Base-by-base conservation (phyloP, 1,140 invertebrate species). In the Panulirus ornatus region DNA sequence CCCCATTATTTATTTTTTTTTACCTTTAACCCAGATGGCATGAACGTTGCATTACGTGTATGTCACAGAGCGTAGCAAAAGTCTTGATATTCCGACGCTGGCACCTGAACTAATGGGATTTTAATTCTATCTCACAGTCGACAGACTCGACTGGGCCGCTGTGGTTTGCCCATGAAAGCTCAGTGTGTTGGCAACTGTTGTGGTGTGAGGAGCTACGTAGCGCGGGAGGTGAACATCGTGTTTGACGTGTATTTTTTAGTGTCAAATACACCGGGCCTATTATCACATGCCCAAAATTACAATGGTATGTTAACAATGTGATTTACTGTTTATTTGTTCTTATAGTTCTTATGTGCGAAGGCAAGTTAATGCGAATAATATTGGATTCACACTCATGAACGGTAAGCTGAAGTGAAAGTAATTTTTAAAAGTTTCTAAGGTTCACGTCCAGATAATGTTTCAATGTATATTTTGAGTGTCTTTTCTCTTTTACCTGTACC, bases 81-180 rank as follows among this genome's bases (percentile, higher is more conserved):
- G 75, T n/a, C 0, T 2, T 47, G n/a, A 44, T 44, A 44, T 27
- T 78, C 8, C 42, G 0, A 2, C 40, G 42, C 9, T 78, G 75
- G 75, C 75, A 78, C 16, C 75, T 30, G 3, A 78, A 9, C 40
- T 78, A 78, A 78, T 78, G 75, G 75, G 75, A 78, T 78, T 78
- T 78, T 78, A 78, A 78, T 78, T 78, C 75, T 47, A 78, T 78
- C 75, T 78, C 75, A 44, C n/a, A n/a, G n/a, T n/a, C n/a, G n/a
- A n/a, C n/a, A n/a, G n/a, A n/a, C n/a, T n/a, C n/a, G n/a, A n/a
- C n/a, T n/a, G n/a, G 22, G 14, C 40, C 36, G n/a, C n/a, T n/a
- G n/a, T 38, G 36, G 73, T 40, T 22, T n/a, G 36, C 75, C n/a
- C 42, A 8, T n/a, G 3, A 22, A 58, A 16, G 0, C 54, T 66